Evolutionary conservation across 2,797 vertebrate genomes (phyloP).

Genomic region (Sebastolobus altivelis): DNA sequence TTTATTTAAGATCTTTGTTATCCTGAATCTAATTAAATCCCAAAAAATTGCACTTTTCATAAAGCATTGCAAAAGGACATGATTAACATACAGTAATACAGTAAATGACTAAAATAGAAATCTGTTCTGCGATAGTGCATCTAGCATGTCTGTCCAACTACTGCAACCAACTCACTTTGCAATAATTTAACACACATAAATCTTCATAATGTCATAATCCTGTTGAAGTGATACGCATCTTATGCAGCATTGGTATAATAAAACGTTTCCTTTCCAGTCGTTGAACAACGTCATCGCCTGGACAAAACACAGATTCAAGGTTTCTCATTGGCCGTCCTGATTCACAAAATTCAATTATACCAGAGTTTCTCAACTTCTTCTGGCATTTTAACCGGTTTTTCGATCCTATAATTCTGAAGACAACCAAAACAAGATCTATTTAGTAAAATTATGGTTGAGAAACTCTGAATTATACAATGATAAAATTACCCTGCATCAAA

Average conservation of each 20-base stretch:
- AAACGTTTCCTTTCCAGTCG: slow-evolving; percentile 46
- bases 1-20: background rate
- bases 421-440: too few species aligned
- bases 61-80: background rate
- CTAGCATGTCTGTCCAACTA: background rate
- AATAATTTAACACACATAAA: background rate
- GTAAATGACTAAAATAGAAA: background rate
- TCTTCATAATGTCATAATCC: background rate
- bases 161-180: background rate
- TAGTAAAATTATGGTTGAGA: slow-evolving; percentile 4
- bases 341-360: background rate
- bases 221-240: background rate
- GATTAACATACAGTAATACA: background rate
- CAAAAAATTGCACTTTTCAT: background rate
- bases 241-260: background rate
- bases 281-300: slow-evolving; percentile 33
- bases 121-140: background rate
- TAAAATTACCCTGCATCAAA: background rate
- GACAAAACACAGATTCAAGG: slow-evolving; percentile 52
- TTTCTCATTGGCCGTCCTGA: slow-evolving; percentile 17
- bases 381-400: background rate
- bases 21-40: background rate
- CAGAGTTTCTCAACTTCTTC: slow-evolving; percentile 20
- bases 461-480: slow-evolving; percentile 2
- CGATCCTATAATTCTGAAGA: background rate